Conservation (phyloP, 2,113 vertebrate genomes). For the Mormoops blainvillei region DNA sequence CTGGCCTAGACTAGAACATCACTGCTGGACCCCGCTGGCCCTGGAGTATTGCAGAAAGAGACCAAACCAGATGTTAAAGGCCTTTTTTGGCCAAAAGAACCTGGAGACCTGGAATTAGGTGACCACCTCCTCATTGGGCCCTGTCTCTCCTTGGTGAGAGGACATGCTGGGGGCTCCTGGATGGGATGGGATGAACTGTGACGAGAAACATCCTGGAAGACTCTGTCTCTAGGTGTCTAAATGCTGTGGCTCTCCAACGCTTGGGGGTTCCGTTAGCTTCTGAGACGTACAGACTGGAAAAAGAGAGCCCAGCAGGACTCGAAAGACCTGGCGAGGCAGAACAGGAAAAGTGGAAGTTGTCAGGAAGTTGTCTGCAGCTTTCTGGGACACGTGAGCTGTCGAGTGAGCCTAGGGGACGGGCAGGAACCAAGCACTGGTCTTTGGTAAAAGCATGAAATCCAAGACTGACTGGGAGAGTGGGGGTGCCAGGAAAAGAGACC, state of each 20-base stretch:
- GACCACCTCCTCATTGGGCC: rapidly evolving
- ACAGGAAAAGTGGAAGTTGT: neutral
- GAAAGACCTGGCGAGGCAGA: neutral
- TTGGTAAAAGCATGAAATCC: neutral
- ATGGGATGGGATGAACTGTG: neutral
- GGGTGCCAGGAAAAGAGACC: neutral
- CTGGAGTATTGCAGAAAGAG: rapidly evolving
- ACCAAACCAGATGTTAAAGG: neutral
- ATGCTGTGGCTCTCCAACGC: rapidly evolving
- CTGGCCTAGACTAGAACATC: neutral
- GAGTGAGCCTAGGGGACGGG: neutral
- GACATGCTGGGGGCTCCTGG: neutral
- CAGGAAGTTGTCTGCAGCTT: rapidly evolving
- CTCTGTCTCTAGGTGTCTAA: neutral
- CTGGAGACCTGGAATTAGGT: neutral
- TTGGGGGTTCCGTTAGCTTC: neutral
- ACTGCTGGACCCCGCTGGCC: too few species aligned
- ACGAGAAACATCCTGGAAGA: neutral
- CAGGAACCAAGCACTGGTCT: rapidly evolving
- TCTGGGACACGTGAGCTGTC: neutral
- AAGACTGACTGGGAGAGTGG: neutral
- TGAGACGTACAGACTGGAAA: neutral
- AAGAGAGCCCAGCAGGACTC: neutral
- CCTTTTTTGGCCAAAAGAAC: neutral
- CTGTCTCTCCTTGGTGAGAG: neutral